Percentiles rank a stretch among this genome's conserved stretches.
phyloP scores from a whole-genome alignment of 2,888 invertebrate species.

The Hemaris fuciformis region DNA sequence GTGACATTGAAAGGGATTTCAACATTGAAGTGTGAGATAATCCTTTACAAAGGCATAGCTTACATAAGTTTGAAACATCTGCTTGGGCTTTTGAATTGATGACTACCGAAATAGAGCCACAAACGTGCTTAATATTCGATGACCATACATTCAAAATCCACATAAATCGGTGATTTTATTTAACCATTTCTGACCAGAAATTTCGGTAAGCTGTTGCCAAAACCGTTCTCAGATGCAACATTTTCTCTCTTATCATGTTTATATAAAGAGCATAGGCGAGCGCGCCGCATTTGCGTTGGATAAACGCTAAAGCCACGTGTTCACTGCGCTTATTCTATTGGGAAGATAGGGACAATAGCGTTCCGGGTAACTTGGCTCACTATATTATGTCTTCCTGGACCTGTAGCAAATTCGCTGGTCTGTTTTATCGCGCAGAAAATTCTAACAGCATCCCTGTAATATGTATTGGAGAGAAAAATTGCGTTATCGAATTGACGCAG shows the following conservation, averaged over 20 bases:
- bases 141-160: no score
- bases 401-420: constrained; percentile 41
- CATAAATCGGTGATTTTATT: no score
- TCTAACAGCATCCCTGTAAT: constrained; percentile 31
- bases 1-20: no score
- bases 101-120: no score
- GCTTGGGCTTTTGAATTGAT: no score
- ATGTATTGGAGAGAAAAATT: no score
- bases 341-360: constrained; percentile 34
- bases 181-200: no score
- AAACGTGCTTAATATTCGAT: no score
- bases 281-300: constrained; percentile 17
- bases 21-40: no score
- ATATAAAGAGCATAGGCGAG: background rate
- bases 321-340: constrained; percentile 15
- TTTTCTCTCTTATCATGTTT: background rate
- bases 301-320: constrained; percentile 37
- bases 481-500: background rate
- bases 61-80: no score
- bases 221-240: background rate
- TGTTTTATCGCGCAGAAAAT: constrained; percentile 38
- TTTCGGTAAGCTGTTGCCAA: background rate
- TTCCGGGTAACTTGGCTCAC: constrained; percentile 41
- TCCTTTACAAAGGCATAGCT: no score
- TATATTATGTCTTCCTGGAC: constrained; percentile 34